These are phyloP conservation scores for Otocyon megalotis DNA, from an alignment of 2,113 vertebrate species.

Conservation along the genomic window DNA sequence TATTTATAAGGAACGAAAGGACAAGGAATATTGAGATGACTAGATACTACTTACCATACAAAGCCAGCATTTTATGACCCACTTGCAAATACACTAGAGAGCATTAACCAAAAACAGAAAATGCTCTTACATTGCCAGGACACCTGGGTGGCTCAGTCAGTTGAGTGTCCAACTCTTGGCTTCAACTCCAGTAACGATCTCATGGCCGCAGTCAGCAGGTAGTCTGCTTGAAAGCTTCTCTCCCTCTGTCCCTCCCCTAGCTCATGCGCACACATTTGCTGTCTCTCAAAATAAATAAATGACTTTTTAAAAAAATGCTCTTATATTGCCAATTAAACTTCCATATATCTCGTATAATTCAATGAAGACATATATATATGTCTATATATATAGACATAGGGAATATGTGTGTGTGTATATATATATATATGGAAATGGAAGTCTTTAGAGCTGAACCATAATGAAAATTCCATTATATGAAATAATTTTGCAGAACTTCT, in stretches of 20 bases:
- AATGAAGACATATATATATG: background rate
- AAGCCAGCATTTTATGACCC: background rate
- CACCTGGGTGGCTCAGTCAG: background rate
- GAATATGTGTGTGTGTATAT: background rate
- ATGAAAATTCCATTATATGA: background rate
- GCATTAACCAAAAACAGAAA: background rate
- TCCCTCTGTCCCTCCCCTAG: background rate
- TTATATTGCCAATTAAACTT: background rate
- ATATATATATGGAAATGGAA: background rate
- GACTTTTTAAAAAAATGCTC: background rate
- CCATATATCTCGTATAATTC: background rate
- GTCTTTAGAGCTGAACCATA: background rate
- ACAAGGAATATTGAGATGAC: background rate
- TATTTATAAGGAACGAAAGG: background rate
- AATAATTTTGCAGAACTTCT: background rate
- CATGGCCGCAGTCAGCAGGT: background rate
- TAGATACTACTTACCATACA: background rate
- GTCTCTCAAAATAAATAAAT: background rate
- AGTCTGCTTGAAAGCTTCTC: background rate
- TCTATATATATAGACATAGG: no score
- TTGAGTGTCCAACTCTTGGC: background rate
- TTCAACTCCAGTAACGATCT: background rate
- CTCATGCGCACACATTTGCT: background rate
- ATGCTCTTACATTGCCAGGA: background rate
- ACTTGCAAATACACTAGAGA: background rate